phyloP scores from a whole-genome alignment of 2,113 vertebrate genomes.

The Silurus asotus region DNA sequence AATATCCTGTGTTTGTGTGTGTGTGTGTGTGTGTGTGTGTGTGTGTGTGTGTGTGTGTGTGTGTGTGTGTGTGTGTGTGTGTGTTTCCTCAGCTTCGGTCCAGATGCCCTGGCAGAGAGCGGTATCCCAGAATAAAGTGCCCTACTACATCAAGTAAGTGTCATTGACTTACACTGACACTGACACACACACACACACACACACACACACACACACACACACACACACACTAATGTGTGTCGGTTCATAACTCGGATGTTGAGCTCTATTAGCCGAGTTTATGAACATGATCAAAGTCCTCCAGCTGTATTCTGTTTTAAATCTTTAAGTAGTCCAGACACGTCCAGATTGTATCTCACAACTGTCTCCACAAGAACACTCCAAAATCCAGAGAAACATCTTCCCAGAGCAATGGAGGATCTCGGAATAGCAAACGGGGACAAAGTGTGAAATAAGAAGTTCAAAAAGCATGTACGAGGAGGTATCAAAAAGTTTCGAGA shows the following conservation, averaged over 20 bases:
- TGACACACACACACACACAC: background rate
- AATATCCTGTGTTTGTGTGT: slow-evolving; percentile 30
- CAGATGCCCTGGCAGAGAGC: slow-evolving; percentile 84
- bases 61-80: slow-evolving; percentile 32
- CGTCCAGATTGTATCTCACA: background rate
- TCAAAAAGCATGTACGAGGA: too few relatives aligned
- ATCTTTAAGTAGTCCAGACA: background rate
- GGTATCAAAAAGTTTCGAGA: too few relatives aligned
- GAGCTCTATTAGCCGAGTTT: slow-evolving; percentile 15
- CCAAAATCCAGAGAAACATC: too few relatives aligned
- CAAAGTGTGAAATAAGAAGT: too few relatives aligned
- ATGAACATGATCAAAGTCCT: slow-evolving; percentile 23
- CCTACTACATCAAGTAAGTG: slow-evolving; percentile 91
- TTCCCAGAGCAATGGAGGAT: too few relatives aligned
- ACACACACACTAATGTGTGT: background rate
- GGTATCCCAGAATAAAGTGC: slow-evolving; percentile 87
- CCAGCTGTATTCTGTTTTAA: slow-evolving; percentile 16
- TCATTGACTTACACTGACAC: background rate
- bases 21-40: slow-evolving; percentile 30
- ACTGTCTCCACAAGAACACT: too few relatives aligned
- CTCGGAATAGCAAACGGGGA: too few relatives aligned
- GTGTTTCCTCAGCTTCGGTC: slow-evolving; percentile 47
- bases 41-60: slow-evolving; percentile 37
- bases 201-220: slow-evolving; percentile 1
- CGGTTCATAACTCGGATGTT: background rate